Evolutionary conservation across 2,888 invertebrate genomes (phyloP).

Genomic region (Drosophila rubida): DNA sequence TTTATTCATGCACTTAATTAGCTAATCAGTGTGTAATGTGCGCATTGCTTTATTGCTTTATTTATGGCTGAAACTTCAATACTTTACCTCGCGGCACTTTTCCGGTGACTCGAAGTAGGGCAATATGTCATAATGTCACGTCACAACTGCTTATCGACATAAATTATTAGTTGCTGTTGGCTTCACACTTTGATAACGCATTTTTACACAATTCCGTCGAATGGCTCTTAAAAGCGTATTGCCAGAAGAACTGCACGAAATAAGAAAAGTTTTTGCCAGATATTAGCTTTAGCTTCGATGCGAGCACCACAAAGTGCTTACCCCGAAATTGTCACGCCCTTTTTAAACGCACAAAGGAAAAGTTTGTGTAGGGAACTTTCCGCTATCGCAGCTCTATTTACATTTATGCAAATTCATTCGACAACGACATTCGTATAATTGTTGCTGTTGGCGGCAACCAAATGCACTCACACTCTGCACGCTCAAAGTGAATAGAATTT

Average conservation of each 20-base stretch:
- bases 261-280: not conserved
- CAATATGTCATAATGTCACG: not conserved
- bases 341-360: conserved; percentile 6
- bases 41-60: not conserved
- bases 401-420: conserved; percentile 61
- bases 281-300: not conserved
- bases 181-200: not conserved
- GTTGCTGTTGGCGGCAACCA: conserved; percentile 17
- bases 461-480: conserved; percentile 9
- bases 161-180: not conserved
- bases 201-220: not conserved
- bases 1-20: conserved; percentile 18
- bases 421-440: conserved; percentile 49
- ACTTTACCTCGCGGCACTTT: not conserved
- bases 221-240: not conserved
- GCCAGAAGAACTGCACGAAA: not conserved
- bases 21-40: conserved; percentile 6
- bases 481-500: conserved; percentile 7
- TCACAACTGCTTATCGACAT: not conserved
- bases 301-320: conserved; percentile 2
- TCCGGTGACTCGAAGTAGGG: not conserved
- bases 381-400: conserved; percentile 10
- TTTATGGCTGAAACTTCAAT: not conserved
- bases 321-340: not conserved
- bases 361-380: conserved; percentile 2